Percentiles rank a stretch among this genome's conserved stretches.
These are phyloP conservation scores for Drosophila melanica DNA, from an alignment of 1,140 invertebrate genomes.

Conservation along the genomic window DNA sequence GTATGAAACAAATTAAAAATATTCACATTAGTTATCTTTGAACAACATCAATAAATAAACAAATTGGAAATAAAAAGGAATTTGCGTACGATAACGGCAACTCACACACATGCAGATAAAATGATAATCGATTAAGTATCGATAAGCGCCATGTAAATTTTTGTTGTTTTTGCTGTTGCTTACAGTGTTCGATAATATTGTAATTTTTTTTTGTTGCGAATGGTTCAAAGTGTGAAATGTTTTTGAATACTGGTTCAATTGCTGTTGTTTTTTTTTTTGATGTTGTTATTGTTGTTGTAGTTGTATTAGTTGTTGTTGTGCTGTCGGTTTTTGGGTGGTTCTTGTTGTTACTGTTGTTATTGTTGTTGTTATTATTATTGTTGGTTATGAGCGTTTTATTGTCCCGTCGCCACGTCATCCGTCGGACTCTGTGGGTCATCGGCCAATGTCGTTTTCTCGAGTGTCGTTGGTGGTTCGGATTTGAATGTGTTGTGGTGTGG, in stretches of 20 bases:
- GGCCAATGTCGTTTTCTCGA: slow-evolving; percentile 79
- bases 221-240: slow-evolving; percentile 65
- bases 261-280: slow-evolving; percentile 44
- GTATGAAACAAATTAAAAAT: slow-evolving; percentile 5
- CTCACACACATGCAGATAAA: slow-evolving; percentile 63
- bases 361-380: slow-evolving; percentile 23
- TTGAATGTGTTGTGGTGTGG: slow-evolving; percentile 68
- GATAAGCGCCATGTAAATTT: slow-evolving; percentile 55
- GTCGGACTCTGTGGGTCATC: slow-evolving; percentile 69
- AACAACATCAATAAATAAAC: slow-evolving; percentile 13
- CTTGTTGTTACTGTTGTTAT: slow-evolving; percentile 25
- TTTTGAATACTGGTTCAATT: slow-evolving; percentile 49
- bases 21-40: slow-evolving; percentile 6
- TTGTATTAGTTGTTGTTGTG: slow-evolving; percentile 42
- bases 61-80: slow-evolving; percentile 9
- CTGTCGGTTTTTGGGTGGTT: slow-evolving; percentile 42
- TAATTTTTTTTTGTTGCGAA: slow-evolving; percentile 40
- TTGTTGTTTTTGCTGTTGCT: slow-evolving; percentile 54
- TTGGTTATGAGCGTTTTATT: slow-evolving; percentile 56
- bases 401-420: slow-evolving; percentile 73
- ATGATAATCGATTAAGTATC: slow-evolving; percentile 45
- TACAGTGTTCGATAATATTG: slow-evolving; percentile 70
- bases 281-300: slow-evolving; percentile 37
- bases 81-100: slow-evolving; percentile 35
- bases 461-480: slow-evolving; percentile 72